These are phyloP conservation scores for Neosilurus hyrtlii DNA, from an alignment of 2,797 vertebrate genomes.

Conservation along the genomic window DNA sequence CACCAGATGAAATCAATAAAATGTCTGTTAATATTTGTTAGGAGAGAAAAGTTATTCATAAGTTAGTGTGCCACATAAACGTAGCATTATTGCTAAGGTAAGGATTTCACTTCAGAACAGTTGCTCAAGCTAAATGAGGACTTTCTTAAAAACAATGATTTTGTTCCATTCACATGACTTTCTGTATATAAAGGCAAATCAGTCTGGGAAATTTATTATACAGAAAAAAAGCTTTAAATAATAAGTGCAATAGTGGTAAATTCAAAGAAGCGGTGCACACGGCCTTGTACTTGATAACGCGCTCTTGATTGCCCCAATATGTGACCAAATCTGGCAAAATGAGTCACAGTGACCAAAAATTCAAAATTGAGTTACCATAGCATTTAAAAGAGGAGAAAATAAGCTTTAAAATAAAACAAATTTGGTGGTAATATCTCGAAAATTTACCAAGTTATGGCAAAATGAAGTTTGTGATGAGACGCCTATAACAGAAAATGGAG, in stretches of 20 bases:
- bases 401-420: too few species aligned
- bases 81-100: constrained; percentile 13
- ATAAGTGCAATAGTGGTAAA: background rate
- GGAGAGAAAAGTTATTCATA: constrained; percentile 37
- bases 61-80: constrained; percentile 26
- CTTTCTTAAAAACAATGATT: constrained; percentile 17
- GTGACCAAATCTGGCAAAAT: too few species aligned
- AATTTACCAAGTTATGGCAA: too few species aligned
- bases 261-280: constrained; percentile 64
- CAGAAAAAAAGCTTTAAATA: constrained; percentile 53
- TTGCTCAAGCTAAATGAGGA: constrained; percentile 27
- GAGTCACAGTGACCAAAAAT: too few species aligned
- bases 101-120: constrained; percentile 27
- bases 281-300: constrained; percentile 69
- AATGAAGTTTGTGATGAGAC: too few species aligned
- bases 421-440: too few species aligned
- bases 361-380: too few species aligned
- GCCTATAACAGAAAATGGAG: too few species aligned
- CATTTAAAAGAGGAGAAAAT: too few species aligned
- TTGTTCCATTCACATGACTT: constrained; percentile 15
- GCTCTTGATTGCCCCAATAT: constrained; percentile 65
- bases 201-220: constrained; percentile 57
- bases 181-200: constrained; percentile 43
- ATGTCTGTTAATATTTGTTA: constrained; percentile 18
- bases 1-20: constrained; percentile 30